phyloP scores from a whole-genome alignment of 30 jellyfish, hydroid and myxozoan genomes.

The Cassiopea andromeda region DNA sequence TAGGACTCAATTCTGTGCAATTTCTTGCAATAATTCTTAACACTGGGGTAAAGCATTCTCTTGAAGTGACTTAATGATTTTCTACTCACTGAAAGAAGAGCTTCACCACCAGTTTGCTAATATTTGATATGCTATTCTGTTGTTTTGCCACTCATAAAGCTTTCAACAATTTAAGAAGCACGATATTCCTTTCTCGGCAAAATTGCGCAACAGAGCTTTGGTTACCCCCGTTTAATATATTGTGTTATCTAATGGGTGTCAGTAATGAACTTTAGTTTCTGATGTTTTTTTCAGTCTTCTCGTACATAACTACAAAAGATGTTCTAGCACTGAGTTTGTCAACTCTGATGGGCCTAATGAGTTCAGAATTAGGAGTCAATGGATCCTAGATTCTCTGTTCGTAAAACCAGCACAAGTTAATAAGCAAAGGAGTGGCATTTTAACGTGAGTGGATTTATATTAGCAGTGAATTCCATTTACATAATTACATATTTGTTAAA shows the following conservation, averaged over 20 bases:
- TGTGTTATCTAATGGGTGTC: conserved; percentile 1
- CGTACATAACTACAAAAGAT: not conserved
- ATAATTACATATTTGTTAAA: no score
- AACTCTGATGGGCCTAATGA: not conserved
- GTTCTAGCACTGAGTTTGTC: not conserved
- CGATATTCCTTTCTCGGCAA: not conserved
- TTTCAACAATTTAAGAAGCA: no score
- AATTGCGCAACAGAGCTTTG: not conserved
- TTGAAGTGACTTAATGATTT: no score
- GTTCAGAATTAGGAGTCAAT: not conserved
- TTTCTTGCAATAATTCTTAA: no score
- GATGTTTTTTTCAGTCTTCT: conserved; percentile 7
- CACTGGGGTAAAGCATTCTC: no score
- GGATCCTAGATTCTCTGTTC: not conserved
- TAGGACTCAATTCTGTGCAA: no score
- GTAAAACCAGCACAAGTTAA: not conserved
- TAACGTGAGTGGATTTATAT: not conserved
- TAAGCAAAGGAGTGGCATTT: not conserved
- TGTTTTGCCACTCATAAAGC: no score
- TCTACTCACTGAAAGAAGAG: no score
- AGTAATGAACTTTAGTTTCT: conserved; percentile 6
- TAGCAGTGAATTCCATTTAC: no score
- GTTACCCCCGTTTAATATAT: not conserved
- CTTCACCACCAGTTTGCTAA: no score
- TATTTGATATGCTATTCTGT: no score